phyloP scores from a whole-genome alignment of 2,888 invertebrate genomes.

The Netelia virgata region DNA sequence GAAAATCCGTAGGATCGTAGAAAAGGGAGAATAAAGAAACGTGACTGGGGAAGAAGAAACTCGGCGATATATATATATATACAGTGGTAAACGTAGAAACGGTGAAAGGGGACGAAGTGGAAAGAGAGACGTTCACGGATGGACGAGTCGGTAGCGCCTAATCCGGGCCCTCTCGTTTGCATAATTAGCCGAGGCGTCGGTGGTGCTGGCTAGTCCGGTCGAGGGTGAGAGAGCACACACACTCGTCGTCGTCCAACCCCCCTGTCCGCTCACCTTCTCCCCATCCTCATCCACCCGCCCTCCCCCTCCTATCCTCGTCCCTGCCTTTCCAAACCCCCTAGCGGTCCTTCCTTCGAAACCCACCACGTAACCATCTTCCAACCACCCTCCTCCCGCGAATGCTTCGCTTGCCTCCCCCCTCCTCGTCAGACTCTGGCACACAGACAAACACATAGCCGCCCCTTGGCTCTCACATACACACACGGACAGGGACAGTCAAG shows the following conservation, averaged over 20 bases:
- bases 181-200: constrained; percentile 70
- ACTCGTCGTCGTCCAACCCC: neutral
- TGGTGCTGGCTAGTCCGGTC: constrained; percentile 68
- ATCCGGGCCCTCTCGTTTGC: constrained; percentile 75
- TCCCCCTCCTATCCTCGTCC: constrained; percentile 5
- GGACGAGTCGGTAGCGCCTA: constrained; percentile 76
- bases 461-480: no score
- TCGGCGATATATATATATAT: constrained; percentile 24
- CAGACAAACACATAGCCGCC: no score
- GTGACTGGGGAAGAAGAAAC: neutral
- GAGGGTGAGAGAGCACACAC: constrained; percentile 69
- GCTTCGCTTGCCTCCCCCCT: constrained; percentile 32
- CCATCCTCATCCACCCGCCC: neutral
- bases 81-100: neutral
- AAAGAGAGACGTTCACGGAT: constrained; percentile 74
- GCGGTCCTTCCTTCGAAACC: constrained; percentile 3
- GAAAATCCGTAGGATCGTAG: constrained; percentile 13
- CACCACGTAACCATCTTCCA: neutral
- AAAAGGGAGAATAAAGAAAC: constrained; percentile 18
- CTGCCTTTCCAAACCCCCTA: neutral
- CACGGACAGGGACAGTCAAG: neutral
- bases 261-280: constrained; percentile 17
- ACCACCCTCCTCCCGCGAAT: neutral
- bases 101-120: constrained; percentile 29
- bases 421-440: constrained; percentile 13